Evolutionary conservation across 2,113 vertebrate species (phyloP), one percentile per base, ranked within the genome.

Genomic region (Eleginops maclovinus): DNA sequence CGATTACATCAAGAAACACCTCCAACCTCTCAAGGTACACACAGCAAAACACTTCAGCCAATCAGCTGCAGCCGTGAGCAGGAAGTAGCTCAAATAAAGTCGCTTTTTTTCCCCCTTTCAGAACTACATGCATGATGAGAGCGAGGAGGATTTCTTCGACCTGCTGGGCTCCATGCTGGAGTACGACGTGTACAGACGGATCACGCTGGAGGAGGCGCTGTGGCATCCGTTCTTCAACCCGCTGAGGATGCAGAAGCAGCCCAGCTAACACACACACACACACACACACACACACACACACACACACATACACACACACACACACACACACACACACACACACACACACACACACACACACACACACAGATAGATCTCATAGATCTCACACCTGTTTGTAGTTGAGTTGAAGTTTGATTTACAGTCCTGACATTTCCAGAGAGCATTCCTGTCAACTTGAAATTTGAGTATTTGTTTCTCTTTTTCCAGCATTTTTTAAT

Each of bases 131-230:
- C 88, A 89, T 73, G 95, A 88, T 72, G 91, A 91, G 58, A 95
- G 92, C 40, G 91, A 92, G 51, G 96, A 97, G 2, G 97, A 98
- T 64, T 93, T 99, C 47, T 96, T 99, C 36, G 96, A 99, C 88
- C 94, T 99, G 62, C 93, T 99, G 56, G 82, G 94, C 87, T 95
- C 89, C 84, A 98, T 99, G 98, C 65, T 99, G 91, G 96, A 98
- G 56, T 99, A 97, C 21, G 97, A 99, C 54, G 95, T 95, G 53
- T 50, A 91, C 62, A 94, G 95, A 71, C 94, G 97, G 80, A 97
- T 99, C 89, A 97, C 95, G 61, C 87, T 97, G 90, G 96, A 98
- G 74, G 96, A 98, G 92, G 97, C 97, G 26, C 87, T 98, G 83
- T 95, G 94, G 84, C 97, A 99, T 88, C 95, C 95, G 22, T 99